Evolutionary conservation across 2,113 vertebrate genomes (phyloP).

Genomic region (Carassius auratus): DNA sequence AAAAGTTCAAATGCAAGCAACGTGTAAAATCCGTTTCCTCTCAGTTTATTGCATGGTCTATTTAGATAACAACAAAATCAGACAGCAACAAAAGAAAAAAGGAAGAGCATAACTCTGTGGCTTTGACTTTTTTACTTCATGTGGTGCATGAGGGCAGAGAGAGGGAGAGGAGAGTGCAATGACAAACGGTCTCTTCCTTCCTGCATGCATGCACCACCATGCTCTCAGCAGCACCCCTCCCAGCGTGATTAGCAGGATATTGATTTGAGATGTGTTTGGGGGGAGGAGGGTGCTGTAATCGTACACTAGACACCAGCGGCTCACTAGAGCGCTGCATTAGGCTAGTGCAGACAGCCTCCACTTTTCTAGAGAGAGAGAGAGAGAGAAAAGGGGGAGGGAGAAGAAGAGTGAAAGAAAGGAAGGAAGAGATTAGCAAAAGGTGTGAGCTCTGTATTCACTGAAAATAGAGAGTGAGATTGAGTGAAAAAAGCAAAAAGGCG

Average conservation of each 20-base stretch:
- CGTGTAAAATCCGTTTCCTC: background rate
- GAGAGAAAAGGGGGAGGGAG: constrained; percentile 49
- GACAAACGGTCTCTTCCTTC: constrained; percentile 87
- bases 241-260: constrained; percentile 86
- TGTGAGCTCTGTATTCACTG: constrained; percentile 45
- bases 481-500: constrained; percentile 57
- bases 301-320: constrained; percentile 78
- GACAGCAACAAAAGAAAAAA: constrained; percentile 47
- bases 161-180: constrained; percentile 72
- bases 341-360: constrained; percentile 57
- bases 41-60: background rate
- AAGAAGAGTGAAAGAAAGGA: constrained; percentile 70
- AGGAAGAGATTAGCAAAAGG: constrained; percentile 59
- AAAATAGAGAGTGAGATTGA: constrained; percentile 53
- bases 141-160: constrained; percentile 44
- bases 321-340: constrained; percentile 63
- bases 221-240: constrained; percentile 80
- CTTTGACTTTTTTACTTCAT: constrained; percentile 45
- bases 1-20: background rate
- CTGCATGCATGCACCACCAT: constrained; percentile 78
- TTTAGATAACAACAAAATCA: background rate
- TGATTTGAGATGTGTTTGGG: constrained; percentile 85
- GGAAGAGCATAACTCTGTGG: constrained; percentile 54
- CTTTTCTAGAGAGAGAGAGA: constrained; percentile 51
- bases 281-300: constrained; percentile 79